phyloP scores from a whole-genome alignment of 2,888 invertebrate genomes.

The Morinoia aosen region DNA sequence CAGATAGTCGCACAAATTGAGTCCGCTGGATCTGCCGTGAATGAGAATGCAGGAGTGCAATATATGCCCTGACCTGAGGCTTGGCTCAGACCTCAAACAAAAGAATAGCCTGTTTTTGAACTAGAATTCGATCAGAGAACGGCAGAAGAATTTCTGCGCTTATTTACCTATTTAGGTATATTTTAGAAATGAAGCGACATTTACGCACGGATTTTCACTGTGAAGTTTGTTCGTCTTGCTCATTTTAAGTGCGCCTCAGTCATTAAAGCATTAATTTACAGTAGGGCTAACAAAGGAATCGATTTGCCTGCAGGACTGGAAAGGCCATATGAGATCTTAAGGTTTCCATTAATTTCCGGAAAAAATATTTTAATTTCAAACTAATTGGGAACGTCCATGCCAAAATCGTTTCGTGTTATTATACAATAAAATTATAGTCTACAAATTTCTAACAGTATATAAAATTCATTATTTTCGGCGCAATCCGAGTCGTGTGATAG shows the following conservation, averaged over 20 bases:
- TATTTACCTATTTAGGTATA: background rate
- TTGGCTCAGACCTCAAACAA: background rate
- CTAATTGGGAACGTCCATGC: background rate
- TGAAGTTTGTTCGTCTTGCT: background rate
- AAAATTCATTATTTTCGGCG: background rate
- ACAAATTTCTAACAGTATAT: background rate
- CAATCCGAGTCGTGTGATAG: background rate
- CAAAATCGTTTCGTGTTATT: background rate
- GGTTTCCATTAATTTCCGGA: background rate
- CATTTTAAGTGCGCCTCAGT: background rate
- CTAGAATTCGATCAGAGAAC: background rate
- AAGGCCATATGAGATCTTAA: background rate
- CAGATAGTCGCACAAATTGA: background rate
- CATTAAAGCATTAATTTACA: background rate
- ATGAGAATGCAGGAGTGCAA: background rate
- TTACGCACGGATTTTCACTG: background rate
- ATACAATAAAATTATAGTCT: background rate
- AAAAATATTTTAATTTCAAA: background rate
- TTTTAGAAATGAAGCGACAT: background rate
- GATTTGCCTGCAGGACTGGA: background rate
- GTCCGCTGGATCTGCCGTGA: background rate
- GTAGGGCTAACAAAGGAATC: background rate
- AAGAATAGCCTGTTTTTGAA: background rate
- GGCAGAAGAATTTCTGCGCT: background rate
- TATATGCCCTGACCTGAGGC: background rate